These are phyloP conservation scores for Suillia variegata DNA, from an alignment of 2,888 invertebrate species.

Conservation along the genomic window DNA sequence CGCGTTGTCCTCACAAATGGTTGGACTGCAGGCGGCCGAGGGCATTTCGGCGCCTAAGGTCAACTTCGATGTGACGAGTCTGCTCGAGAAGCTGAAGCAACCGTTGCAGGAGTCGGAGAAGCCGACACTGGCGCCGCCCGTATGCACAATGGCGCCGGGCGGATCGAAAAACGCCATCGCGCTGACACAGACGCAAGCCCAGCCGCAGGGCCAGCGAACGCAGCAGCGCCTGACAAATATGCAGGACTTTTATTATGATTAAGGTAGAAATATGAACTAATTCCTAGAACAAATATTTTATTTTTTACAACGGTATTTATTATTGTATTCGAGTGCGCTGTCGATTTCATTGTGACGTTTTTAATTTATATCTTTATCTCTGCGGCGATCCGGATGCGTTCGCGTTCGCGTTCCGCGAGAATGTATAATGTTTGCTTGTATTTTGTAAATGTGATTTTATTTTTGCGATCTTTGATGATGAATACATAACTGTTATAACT, in stretches of 20 bases:
- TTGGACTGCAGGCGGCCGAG: slow-evolving; percentile 57
- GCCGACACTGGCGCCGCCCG: slow-evolving; percentile 53
- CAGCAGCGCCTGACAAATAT: no score
- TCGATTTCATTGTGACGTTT: slow-evolving; percentile 8
- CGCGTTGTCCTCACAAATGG: slow-evolving; percentile 59
- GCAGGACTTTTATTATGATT: slow-evolving; percentile 20
- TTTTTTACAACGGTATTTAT: slow-evolving; percentile 21
- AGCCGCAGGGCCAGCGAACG: no score
- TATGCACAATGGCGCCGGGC: neutral
- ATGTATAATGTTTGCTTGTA: slow-evolving; percentile 25
- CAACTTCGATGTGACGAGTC: slow-evolving; percentile 45
- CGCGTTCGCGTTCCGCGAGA: neutral
- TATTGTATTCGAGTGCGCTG: slow-evolving; percentile 51
- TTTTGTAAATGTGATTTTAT: no score
- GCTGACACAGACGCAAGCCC: no score
- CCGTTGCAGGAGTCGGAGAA: slow-evolving; percentile 45
- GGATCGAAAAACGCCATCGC: no score
- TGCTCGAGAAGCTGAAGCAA: slow-evolving; percentile 49
- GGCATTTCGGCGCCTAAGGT: slow-evolving; percentile 50
- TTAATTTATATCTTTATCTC: neutral
- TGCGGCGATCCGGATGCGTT: no score
- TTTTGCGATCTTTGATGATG: no score
- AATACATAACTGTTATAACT: no score
- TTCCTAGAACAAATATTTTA: slow-evolving; percentile 23
- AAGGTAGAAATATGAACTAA: slow-evolving; percentile 18